Percentiles rank a stretch among this genome's conserved stretches.
These are phyloP conservation scores for Oreonectes daqikongensis DNA, from an alignment of 2,797 vertebrate genomes.

Conservation along the genomic window DNA sequence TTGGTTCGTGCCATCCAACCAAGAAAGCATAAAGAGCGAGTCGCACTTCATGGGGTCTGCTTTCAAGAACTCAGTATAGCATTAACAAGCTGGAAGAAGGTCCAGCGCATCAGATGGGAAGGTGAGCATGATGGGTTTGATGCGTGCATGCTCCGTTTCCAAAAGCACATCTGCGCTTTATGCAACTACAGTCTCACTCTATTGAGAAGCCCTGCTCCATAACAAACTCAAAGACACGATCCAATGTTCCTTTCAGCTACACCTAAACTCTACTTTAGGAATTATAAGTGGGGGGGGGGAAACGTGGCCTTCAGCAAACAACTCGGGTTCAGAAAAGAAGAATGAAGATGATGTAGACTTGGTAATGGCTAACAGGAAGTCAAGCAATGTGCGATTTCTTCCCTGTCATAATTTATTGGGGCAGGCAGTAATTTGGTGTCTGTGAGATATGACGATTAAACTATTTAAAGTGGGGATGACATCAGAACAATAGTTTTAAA, in stretches of 20 bases:
- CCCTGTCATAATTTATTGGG: constrained; percentile 30
- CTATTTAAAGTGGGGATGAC: constrained; percentile 1
- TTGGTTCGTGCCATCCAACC: constrained; percentile 18
- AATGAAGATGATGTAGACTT: constrained; percentile 40
- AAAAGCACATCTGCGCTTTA: constrained; percentile 14
- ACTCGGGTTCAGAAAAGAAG: background rate
- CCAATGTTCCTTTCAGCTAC: constrained; percentile 27
- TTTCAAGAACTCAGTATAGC: constrained; percentile 55
- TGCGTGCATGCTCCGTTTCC: background rate
- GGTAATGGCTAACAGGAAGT: constrained; percentile 24
- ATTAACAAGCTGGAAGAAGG: constrained; percentile 8
- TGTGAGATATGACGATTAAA: constrained; percentile 9
- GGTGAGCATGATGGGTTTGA: constrained; percentile 2
- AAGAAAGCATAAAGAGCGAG: constrained; percentile 12
- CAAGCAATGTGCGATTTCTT: constrained; percentile 8
- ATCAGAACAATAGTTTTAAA: constrained; percentile 18
- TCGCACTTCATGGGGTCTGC: constrained; percentile 55
- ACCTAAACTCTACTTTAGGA: constrained; percentile 32
- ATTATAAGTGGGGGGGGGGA: too few species aligned
- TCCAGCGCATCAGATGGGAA: constrained; percentile 44
- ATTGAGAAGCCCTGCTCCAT: constrained; percentile 22
- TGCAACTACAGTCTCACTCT: constrained; percentile 9
- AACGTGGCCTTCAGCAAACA: constrained; percentile 19
- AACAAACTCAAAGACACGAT: constrained; percentile 4
- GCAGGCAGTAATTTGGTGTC: background rate